A percentile compares a stretch with the other conserved stretches of the same genome.
Conservation (phyloP, 2,888 invertebrate species). For the Thecocarcelia acutangulata region DNA sequence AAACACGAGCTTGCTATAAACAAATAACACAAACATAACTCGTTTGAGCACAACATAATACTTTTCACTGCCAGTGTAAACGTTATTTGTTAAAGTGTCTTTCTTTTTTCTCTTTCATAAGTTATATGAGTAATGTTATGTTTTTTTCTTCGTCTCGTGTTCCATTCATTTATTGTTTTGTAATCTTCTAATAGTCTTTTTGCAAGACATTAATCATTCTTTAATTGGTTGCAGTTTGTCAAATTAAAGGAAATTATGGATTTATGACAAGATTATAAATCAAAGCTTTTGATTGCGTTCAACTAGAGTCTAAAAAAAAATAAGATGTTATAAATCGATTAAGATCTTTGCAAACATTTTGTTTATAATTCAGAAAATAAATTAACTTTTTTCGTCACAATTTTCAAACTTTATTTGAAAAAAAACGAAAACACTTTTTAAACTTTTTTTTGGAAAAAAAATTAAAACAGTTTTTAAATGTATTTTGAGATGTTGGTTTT, state of each 20-base stretch:
- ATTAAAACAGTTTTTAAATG: too few relatives aligned
- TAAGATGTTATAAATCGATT: slow-evolving; percentile 13
- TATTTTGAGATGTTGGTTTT: too few relatives aligned
- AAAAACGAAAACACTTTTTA: too few relatives aligned
- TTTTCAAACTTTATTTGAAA: too few relatives aligned
- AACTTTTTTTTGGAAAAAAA: too few relatives aligned
- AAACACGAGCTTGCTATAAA: too few relatives aligned
- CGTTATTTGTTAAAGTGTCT: neutral
- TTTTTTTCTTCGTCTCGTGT: neutral
- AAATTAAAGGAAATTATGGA: slow-evolving; percentile 65
- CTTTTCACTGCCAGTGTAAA: slow-evolving; percentile 31
- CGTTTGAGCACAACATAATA: too few relatives aligned
- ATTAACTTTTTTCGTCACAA: too few relatives aligned
- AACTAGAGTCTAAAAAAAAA: neutral
- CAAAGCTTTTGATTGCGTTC: slow-evolving; percentile 44
- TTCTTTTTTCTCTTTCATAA: neutral
- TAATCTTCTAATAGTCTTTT: slow-evolving; percentile 26
- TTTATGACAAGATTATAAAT: slow-evolving; percentile 69
- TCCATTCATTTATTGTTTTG: slow-evolving; percentile 41
- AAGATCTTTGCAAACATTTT: neutral
- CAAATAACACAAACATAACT: too few relatives aligned
- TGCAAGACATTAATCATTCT: slow-evolving; percentile 62
- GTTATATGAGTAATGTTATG: slow-evolving; percentile 1
- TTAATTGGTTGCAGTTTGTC: slow-evolving; percentile 69
- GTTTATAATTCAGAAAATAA: too few relatives aligned